Conservation (phyloP, 2,113 vertebrate genomes). For the Vireo altiloquus region DNA sequence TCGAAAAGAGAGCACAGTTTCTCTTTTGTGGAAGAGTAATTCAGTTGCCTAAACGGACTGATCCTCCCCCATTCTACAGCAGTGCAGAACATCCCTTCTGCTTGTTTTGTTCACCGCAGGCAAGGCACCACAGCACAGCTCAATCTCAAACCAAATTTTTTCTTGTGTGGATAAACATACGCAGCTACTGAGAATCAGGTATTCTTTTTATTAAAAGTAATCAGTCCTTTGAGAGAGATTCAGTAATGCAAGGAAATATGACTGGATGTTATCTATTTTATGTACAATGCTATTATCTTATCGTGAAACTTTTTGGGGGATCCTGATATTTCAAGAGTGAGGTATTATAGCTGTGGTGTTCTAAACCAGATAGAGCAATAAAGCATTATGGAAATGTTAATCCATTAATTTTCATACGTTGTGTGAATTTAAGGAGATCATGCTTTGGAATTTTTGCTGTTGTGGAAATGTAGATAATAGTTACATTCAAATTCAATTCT, state of each 20-base stretch:
- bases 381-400: neutral
- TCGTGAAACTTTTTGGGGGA: neutral
- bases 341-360: neutral
- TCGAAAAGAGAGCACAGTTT: slow-evolving; percentile 11
- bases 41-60: slow-evolving; percentile 2
- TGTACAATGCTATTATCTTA: neutral
- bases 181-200: neutral
- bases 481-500: neutral
- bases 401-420: neutral
- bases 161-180: slow-evolving; percentile 22
- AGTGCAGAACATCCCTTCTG: neutral
- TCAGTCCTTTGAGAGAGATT: neutral
- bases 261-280: slow-evolving; percentile 27
- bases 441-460: neutral
- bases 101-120: neutral
- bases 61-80: slow-evolving; percentile 30
- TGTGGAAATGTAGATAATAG: neutral
- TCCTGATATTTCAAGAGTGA: neutral
- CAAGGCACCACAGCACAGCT: slow-evolving; percentile 1
- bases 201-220: neutral
- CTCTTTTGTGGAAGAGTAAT: slow-evolving; percentile 18
- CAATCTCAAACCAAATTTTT: neutral
- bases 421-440: neutral
- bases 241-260: slow-evolving; percentile 6
- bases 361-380: neutral